Base-by-base conservation (phyloP, 2,888 invertebrate species). In the Chrysodeixis includens region DNA sequence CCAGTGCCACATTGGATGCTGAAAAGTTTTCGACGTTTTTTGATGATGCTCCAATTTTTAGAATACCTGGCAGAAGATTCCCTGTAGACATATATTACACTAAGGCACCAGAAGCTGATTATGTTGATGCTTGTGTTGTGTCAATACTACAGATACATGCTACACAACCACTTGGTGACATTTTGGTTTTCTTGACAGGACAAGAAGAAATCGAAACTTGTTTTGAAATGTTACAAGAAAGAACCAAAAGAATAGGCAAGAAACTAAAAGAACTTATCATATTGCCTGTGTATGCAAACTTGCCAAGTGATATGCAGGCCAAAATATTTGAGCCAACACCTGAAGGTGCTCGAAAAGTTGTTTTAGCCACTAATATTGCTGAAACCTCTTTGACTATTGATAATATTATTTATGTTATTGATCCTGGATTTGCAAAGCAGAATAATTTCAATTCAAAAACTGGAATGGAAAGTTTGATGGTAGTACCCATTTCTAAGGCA, bases 1-100 rank as follows among this genome's bases (percentile, higher is more conserved):
- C 99, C 0, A 99, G 99, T 91, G 99, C 99, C 1, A 99, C 99
- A 0, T 95, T 99, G 30, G 99, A 99, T 95, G 99, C 99, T 16
- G 97, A 99, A 82, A 99, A 99, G 88, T 99, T 99, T 92, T 99
- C 99, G 3, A 97, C 97, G 83, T 99, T 99, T 91, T 99, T 99
- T 93, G 99, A 99, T 93, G 98, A 99, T 88, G 99, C 99, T 0
- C 99, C 99, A 1, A 98, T 99, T 81, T 99, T 99, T 90, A 96
- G 98, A 66, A 99, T 99, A 85, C 99, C 99, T 32, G 99, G 99
- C n/a, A 95, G 99, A 82, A 95, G 99, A 77, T 99, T 98, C 95
- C 99, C 99, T 1, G 99, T 99, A 0, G 98, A 99, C 89, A 99
- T 99, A 84, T 99, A 98, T 91, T 99, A 99, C 88, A 99, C 99